Conservation (phyloP, 2,113 vertebrate genomes). For the Gopherus flavomarginatus region DNA sequence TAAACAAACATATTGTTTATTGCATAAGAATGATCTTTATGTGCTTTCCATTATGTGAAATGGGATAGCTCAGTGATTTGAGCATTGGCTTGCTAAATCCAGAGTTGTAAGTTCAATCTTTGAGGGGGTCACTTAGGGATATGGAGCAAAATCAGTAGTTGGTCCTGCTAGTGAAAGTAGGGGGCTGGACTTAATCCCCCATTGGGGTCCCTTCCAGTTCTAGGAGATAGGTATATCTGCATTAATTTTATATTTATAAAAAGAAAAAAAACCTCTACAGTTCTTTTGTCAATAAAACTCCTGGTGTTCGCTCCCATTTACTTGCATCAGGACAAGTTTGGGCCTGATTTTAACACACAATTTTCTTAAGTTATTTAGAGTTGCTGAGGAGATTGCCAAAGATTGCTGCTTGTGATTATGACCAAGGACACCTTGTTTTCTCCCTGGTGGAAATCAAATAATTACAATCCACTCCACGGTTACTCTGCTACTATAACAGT, state of each 20-base stretch:
- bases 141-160: too few relatives aligned
- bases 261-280: not conserved
- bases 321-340: not conserved
- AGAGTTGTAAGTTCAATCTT: too few relatives aligned
- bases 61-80: too few relatives aligned
- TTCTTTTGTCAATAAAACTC: not conserved
- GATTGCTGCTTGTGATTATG: accelerated
- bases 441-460: not conserved
- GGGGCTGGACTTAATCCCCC: too few relatives aligned
- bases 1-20: not conserved
- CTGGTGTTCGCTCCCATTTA: not conserved
- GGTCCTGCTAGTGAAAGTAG: too few relatives aligned
- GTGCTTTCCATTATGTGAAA: not conserved
- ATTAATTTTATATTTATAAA: not conserved
- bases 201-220: too few relatives aligned
- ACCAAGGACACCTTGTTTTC: not conserved
- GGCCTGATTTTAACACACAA: not conserved
- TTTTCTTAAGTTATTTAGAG: not conserved
- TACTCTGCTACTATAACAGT: not conserved
- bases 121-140: too few relatives aligned
- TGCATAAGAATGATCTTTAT: not conserved
- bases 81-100: too few relatives aligned
- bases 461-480: not conserved
- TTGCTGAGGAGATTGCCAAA: not conserved
- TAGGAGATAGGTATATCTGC: too few relatives aligned